A percentile compares a stretch with the other conserved stretches of the same genome.
Evolutionary conservation across 1,140 invertebrate species (phyloP).

Genomic region (Akabosia matsudoensis): DNA sequence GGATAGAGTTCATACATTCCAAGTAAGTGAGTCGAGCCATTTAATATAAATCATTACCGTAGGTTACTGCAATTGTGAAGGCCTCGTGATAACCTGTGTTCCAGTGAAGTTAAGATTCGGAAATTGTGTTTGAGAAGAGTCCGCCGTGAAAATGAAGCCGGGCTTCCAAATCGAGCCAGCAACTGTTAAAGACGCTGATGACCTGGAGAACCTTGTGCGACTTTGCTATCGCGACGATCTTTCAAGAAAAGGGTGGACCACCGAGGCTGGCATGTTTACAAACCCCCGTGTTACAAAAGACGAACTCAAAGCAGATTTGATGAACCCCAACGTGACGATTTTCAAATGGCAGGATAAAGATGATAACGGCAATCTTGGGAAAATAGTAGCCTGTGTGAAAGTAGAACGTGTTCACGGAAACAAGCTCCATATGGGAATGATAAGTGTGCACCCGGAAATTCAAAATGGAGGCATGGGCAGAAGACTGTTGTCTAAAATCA

Average conservation of each 20-base stretch:
- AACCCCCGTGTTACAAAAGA: background rate
- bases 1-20: too few species aligned
- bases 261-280: slow-evolving; percentile 26
- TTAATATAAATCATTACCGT: too few species aligned
- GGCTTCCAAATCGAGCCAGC: slow-evolving; percentile 13
- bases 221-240: slow-evolving; percentile 23
- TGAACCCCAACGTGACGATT: background rate
- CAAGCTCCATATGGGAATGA: slow-evolving; percentile 22
- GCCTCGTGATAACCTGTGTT: too few species aligned
- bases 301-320: background rate
- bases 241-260: slow-evolving; percentile 28
- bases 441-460: slow-evolving; percentile 10
- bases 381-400: too few species aligned
- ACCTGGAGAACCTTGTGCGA: slow-evolving; percentile 11
- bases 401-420: background rate
- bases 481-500: background rate
- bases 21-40: too few species aligned
- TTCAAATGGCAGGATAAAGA: too few species aligned
- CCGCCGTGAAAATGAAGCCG: too few species aligned
- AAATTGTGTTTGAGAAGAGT: too few species aligned
- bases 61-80: too few species aligned
- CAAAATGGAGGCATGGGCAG: slow-evolving; percentile 14
- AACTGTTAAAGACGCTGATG: background rate
- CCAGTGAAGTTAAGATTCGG: too few species aligned
- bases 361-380: too few species aligned